A percentile compares a stretch with the other conserved stretches of the same genome.
Conservation (phyloP, 2,888 invertebrate genomes). For the Drosophila pegasa region DNA sequence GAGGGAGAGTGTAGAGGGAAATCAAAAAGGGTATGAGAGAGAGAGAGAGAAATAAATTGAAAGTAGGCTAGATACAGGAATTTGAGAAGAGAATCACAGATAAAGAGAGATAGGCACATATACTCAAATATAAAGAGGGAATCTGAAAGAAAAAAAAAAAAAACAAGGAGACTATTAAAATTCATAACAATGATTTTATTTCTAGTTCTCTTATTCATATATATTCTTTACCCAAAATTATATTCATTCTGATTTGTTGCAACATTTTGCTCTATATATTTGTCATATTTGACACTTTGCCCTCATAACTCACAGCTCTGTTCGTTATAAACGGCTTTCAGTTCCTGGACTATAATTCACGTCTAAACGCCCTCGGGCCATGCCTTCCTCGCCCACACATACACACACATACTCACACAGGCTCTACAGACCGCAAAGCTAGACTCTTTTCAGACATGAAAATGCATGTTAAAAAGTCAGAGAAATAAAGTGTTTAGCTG, state of each 20-base stretch:
- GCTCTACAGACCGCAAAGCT: constrained; percentile 41
- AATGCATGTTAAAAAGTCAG: constrained; percentile 70
- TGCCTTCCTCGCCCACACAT: constrained; percentile 12
- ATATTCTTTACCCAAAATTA: neutral
- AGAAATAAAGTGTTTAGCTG: constrained; percentile 35
- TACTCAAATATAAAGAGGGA: neutral
- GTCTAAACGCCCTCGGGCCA: neutral
- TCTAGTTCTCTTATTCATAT: neutral
- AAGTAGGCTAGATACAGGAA: neutral
- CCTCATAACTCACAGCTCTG: constrained; percentile 19
- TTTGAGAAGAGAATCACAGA: neutral
- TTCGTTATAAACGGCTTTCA: constrained; percentile 41
- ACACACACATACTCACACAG: constrained; percentile 15
- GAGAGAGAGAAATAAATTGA: neutral
- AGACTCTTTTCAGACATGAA: constrained; percentile 70
- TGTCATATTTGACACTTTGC: constrained; percentile 10
- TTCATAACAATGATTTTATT: neutral
- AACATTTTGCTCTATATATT: neutral
- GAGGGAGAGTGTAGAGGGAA: no score
- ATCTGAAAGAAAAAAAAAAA: neutral
- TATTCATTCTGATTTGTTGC: neutral
- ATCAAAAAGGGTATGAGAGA: neutral
- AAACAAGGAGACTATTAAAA: no score
- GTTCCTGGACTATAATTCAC: constrained; percentile 26
- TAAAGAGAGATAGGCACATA: neutral